These are phyloP conservation scores for Brenthis daphne DNA, from an alignment of 2,888 invertebrate genomes.

Conservation along the genomic window DNA sequence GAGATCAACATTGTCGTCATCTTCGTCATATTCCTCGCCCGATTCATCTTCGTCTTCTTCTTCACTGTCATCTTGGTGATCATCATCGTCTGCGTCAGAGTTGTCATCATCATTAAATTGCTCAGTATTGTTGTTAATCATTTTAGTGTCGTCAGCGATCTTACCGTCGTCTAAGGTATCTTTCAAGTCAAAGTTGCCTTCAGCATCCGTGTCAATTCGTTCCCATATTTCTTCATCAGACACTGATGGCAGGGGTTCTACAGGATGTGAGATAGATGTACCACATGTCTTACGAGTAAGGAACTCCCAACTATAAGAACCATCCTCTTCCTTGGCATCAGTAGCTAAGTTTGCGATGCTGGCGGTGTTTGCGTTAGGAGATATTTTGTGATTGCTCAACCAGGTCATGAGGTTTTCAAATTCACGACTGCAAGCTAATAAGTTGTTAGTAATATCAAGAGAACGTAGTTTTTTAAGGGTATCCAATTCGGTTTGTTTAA, in stretches of 20 bases:
- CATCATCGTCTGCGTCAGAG: slow-evolving; percentile 54
- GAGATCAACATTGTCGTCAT: slow-evolving; percentile 67
- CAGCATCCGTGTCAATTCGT: slow-evolving; percentile 67
- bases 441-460: slow-evolving; percentile 85
- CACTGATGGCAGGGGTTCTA: slow-evolving; percentile 61
- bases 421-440: slow-evolving; percentile 85
- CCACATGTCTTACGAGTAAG: slow-evolving; percentile 74
- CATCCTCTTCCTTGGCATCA: slow-evolving; percentile 63
- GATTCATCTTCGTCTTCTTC: slow-evolving; percentile 63
- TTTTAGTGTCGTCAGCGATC: slow-evolving; percentile 55
- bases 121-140: slow-evolving; percentile 53
- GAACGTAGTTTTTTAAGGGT: slow-evolving; percentile 81
- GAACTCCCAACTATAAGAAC: slow-evolving; percentile 74
- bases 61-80: slow-evolving; percentile 60
- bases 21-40: slow-evolving; percentile 60
- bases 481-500: slow-evolving; percentile 82
- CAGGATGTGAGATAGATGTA: slow-evolving; percentile 58
- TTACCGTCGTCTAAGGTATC: slow-evolving; percentile 72
- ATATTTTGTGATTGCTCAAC: slow-evolving; percentile 82
- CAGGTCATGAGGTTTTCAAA: slow-evolving; percentile 86
- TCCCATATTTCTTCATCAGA: slow-evolving; percentile 78
- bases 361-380: slow-evolving; percentile 70
- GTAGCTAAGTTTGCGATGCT: slow-evolving; percentile 69
- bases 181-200: slow-evolving; percentile 70
- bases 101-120: slow-evolving; percentile 56